These are phyloP conservation scores for Rhynchotus rufescens DNA, from an alignment of 2,797 vertebrate species.

Conservation along the genomic window DNA sequence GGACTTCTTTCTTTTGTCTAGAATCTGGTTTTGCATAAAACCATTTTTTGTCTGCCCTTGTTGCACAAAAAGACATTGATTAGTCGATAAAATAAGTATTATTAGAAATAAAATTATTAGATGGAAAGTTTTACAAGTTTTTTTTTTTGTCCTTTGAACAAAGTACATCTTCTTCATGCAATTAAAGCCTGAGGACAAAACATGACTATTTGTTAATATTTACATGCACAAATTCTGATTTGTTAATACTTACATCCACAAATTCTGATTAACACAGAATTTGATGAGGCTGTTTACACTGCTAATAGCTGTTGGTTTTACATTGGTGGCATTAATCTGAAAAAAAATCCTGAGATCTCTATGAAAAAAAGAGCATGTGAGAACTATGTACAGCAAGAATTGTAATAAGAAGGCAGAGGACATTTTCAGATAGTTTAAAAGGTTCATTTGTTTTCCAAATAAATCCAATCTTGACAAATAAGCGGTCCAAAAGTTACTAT, in stretches of 20 bases:
- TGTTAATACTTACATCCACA: not conserved
- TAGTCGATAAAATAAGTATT: not conserved
- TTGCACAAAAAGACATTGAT: not conserved
- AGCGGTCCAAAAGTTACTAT: not conserved
- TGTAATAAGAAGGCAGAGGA: not conserved
- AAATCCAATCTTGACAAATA: not conserved
- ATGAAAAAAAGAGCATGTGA: not conserved
- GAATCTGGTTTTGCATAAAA: not conserved
- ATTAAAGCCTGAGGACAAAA: not conserved
- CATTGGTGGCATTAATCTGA: not conserved
- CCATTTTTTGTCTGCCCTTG: not conserved
- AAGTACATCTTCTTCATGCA: not conserved
- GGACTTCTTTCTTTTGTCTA: not conserved
- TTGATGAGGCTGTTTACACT: not conserved
- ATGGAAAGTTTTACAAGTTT: not conserved
- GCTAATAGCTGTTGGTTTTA: not conserved
- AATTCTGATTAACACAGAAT: not conserved
- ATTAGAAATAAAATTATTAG: not conserved
- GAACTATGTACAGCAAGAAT: not conserved
- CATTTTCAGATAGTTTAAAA: not conserved
- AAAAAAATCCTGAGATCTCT: not conserved
- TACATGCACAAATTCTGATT: not conserved
- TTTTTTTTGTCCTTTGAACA: not conserved
- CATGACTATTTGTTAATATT: not conserved
- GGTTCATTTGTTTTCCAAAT: not conserved